Conservation (phyloP, 1,140 invertebrate genomes). For the Lordiphosa collinella region DNA sequence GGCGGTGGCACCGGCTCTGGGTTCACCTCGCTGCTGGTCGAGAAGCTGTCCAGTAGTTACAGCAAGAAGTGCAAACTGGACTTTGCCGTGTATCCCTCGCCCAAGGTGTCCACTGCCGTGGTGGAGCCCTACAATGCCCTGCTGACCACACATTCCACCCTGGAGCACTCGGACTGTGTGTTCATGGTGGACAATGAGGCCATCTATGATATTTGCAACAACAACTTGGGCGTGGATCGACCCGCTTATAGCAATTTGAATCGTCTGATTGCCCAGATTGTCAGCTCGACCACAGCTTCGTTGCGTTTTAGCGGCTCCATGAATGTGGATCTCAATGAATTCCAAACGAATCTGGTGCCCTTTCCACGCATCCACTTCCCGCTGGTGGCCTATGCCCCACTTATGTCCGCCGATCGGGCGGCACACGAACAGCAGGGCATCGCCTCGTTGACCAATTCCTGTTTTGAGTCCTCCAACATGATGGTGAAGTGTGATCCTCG, state of each 20-base stretch:
- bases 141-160: conserved; percentile 87
- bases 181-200: conserved; percentile 94
- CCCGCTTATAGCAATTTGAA: conserved; percentile 89
- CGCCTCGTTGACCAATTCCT: conserved; percentile 87
- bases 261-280: conserved; percentile 86
- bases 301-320: conserved; percentile 90
- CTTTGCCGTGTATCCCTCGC: conserved; percentile 88
- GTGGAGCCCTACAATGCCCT: conserved; percentile 94
- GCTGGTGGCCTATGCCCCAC: conserved; percentile 89
- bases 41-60: conserved; percentile 83
- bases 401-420: conserved; percentile 85
- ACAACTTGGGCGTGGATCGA: conserved; percentile 85
- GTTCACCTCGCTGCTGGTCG: conserved; percentile 85
- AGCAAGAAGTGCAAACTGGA: conserved; percentile 86
- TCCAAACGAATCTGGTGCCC: conserved; percentile 87
- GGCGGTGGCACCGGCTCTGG: conserved; percentile 90
- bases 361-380: conserved; percentile 89
- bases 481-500: conserved; percentile 90
- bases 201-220: conserved; percentile 89
- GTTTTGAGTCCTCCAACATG: conserved; percentile 90
- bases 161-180: conserved; percentile 88
- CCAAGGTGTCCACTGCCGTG: conserved; percentile 89
- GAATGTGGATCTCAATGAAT: conserved; percentile 92
- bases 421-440: conserved; percentile 86
- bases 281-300: conserved; percentile 89